A percentile compares a stretch with the other conserved stretches of the same genome.
Evolutionary conservation across 2,113 vertebrate species (phyloP).

Genomic region (Sula dactylatra): DNA sequence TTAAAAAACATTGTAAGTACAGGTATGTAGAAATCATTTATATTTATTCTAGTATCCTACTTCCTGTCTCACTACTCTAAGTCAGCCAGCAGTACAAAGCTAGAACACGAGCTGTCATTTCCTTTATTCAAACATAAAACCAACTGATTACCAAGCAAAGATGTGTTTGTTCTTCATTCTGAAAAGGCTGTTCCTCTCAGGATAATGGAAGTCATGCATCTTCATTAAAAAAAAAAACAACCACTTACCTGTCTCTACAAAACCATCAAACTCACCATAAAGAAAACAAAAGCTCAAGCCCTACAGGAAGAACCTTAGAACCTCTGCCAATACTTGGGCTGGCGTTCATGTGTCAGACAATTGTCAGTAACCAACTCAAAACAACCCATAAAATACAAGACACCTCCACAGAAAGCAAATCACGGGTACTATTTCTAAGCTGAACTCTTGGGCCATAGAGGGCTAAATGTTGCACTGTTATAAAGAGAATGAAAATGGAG

Average conservation of each 20-base stretch:
- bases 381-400: background rate
- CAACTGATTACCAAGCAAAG: background rate
- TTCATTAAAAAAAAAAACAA: background rate
- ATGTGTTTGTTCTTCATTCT: background rate
- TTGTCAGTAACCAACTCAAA: background rate
- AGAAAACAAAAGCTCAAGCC: background rate
- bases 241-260: background rate
- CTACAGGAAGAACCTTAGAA: background rate
- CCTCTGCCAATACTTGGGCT: too few species aligned
- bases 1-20: background rate
- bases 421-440: background rate
- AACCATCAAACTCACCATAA: background rate
- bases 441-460: background rate
- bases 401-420: background rate
- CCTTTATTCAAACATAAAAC: background rate
- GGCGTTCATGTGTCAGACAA: background rate
- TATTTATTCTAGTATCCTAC: background rate
- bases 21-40: background rate
- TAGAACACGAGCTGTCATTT: background rate
- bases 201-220: background rate
- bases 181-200: background rate
- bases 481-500: too few species aligned
- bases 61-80: background rate
- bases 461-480: background rate
- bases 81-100: background rate